Percentiles rank a stretch among this genome's conserved stretches.
These are phyloP conservation scores for Thymelicus acteon DNA, from an alignment of 2,888 invertebrate genomes.

Conservation along the genomic window DNA sequence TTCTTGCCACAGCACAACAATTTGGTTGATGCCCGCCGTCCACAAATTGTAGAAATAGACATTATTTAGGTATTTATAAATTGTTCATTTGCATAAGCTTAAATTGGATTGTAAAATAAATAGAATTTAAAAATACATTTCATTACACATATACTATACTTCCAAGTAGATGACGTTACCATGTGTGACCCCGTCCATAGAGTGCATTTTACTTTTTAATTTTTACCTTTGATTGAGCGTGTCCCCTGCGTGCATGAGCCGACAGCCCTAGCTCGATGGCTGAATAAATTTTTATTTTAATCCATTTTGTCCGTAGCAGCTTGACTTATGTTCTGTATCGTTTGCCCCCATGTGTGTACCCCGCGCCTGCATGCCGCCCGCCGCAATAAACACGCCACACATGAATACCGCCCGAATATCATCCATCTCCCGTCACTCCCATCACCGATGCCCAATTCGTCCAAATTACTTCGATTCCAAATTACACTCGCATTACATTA, in stretches of 20 bases:
- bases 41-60: too few relatives aligned
- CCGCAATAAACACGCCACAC: conserved; percentile 63
- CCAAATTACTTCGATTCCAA: background rate
- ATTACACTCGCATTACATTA: background rate
- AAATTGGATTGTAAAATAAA: too few relatives aligned
- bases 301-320: conserved; percentile 55
- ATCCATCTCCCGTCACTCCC: background rate
- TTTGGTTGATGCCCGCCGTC: background rate
- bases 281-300: conserved; percentile 43
- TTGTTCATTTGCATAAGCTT: too few relatives aligned
- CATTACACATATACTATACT: background rate
- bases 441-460: background rate
- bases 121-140: background rate
- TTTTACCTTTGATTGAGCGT: conserved; percentile 49
- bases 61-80: too few relatives aligned
- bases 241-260: conserved; percentile 70
- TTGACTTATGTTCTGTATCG: conserved; percentile 71
- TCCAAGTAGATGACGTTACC: background rate
- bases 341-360: conserved; percentile 75
- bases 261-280: conserved; percentile 44
- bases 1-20: background rate
- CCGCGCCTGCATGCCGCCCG: conserved; percentile 71
- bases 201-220: conserved; percentile 25
- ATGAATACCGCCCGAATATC: conserved; percentile 58
- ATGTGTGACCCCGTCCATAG: conserved; percentile 51